phyloP scores from a whole-genome alignment of 1,140 invertebrate species.

The Drosophila neocordata region DNA sequence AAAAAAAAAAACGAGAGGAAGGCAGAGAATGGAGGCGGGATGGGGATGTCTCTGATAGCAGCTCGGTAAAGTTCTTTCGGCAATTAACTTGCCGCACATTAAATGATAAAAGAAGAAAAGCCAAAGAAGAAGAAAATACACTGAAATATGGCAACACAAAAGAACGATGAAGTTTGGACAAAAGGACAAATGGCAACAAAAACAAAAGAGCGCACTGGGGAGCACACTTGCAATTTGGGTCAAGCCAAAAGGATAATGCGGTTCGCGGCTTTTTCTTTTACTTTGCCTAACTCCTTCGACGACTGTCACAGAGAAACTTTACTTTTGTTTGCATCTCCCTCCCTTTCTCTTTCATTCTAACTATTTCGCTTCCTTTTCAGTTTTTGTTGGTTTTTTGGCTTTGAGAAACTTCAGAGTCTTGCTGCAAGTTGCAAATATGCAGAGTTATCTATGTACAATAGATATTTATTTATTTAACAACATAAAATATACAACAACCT shows the following conservation, averaged over 20 bases:
- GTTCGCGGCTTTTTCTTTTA: slow-evolving; percentile 45
- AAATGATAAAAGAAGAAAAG: slow-evolving; percentile 58
- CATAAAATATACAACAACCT: neutral
- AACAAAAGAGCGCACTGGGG: slow-evolving; percentile 10
- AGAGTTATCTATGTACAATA: neutral
- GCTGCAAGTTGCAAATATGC: neutral
- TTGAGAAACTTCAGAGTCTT: neutral
- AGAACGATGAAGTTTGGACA: slow-evolving; percentile 54
- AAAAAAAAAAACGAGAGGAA: slow-evolving; percentile 57
- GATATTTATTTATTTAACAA: slow-evolving; percentile 2
- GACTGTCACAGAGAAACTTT: slow-evolving; percentile 40
- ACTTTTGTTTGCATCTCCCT: slow-evolving; percentile 23
- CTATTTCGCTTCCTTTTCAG: neutral
- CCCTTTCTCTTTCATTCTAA: neutral
- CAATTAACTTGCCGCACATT: slow-evolving; percentile 72
- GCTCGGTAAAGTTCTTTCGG: slow-evolving; percentile 54
- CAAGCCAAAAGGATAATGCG: slow-evolving; percentile 69
- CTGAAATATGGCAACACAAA: slow-evolving; percentile 18
- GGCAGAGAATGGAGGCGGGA: neutral
- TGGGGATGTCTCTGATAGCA: slow-evolving; percentile 10
- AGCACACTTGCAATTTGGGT: slow-evolving; percentile 64
- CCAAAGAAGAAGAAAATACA: neutral
- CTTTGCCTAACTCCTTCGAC: slow-evolving; percentile 18
- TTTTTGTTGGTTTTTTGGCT: neutral
- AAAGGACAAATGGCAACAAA: slow-evolving; percentile 41